phyloP scores from a whole-genome alignment of 2,797 vertebrate species.

The Strix occidentalis region DNA sequence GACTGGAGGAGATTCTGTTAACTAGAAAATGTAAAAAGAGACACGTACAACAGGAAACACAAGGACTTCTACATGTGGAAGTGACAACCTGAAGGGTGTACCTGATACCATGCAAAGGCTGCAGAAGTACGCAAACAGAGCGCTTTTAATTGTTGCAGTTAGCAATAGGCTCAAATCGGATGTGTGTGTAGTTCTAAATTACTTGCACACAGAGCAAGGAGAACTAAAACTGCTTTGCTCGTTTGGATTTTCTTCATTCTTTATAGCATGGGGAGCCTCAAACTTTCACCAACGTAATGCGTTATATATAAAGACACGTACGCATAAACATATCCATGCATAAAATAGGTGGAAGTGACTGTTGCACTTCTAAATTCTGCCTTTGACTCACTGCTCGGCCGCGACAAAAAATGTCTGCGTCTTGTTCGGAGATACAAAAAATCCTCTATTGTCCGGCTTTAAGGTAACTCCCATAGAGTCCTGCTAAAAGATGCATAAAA shows the following conservation, averaged over 20 bases:
- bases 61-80: background rate
- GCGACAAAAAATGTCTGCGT: background rate
- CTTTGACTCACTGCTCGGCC: background rate
- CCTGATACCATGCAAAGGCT: background rate
- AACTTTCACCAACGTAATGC: background rate
- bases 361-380: background rate
- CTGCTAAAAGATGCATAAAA: background rate
- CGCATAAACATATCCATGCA: background rate
- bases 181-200: background rate
- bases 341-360: background rate
- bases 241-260: background rate
- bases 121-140: background rate
- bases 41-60: background rate
- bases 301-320: background rate
- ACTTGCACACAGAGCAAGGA: background rate
- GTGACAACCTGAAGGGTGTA: background rate
- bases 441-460: background rate
- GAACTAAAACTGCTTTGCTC: background rate
- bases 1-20: background rate
- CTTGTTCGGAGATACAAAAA: background rate
- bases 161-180: background rate
- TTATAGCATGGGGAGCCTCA: background rate
- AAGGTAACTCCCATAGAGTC: background rate
- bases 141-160: conserved; percentile 23
- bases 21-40: background rate